Evolutionary conservation across 2,113 vertebrate genomes (phyloP).

Genomic region (Pelobates fuscus): DNA sequence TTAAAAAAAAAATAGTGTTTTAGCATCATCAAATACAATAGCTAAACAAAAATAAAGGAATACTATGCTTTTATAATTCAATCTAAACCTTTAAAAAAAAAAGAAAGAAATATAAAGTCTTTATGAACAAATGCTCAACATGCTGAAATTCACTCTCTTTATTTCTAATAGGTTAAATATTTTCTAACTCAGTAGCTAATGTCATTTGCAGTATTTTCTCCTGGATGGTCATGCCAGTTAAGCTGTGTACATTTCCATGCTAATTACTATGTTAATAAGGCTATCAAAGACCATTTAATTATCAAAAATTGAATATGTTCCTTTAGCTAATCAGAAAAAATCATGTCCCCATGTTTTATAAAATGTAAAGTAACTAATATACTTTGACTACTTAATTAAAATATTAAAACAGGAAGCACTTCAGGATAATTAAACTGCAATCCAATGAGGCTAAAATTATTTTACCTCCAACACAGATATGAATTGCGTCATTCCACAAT

Average conservation of each 20-base stretch:
- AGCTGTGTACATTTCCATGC: constrained; percentile 42
- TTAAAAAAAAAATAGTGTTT: no score
- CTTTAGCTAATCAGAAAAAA: constrained; percentile 44
- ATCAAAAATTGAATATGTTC: constrained; percentile 37
- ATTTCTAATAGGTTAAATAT: no score
- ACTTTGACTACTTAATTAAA: constrained; percentile 44
- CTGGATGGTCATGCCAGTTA: constrained; percentile 41
- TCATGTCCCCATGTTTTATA: constrained; percentile 23
- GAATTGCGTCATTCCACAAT: neutral
- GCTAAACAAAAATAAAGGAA: no score
- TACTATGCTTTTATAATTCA: no score
- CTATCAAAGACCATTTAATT: constrained; percentile 44
- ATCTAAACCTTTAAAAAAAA: no score
- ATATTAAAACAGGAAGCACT: constrained; percentile 28
- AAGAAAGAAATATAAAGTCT: no score
- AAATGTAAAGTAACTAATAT: constrained; percentile 40
- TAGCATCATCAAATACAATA: no score
- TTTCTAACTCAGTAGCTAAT: constrained; percentile 15
- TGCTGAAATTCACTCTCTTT: no score
- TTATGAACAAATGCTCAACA: no score
- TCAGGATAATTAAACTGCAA: constrained; percentile 18
- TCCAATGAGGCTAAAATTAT: constrained; percentile 3
- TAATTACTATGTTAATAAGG: constrained; percentile 48
- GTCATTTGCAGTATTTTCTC: constrained; percentile 23
- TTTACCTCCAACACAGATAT: neutral